Evolutionary conservation across 2,888 invertebrate genomes (phyloP), one percentile per base, ranked within the genome.

Genomic region (Ptilodon capucinus): DNA sequence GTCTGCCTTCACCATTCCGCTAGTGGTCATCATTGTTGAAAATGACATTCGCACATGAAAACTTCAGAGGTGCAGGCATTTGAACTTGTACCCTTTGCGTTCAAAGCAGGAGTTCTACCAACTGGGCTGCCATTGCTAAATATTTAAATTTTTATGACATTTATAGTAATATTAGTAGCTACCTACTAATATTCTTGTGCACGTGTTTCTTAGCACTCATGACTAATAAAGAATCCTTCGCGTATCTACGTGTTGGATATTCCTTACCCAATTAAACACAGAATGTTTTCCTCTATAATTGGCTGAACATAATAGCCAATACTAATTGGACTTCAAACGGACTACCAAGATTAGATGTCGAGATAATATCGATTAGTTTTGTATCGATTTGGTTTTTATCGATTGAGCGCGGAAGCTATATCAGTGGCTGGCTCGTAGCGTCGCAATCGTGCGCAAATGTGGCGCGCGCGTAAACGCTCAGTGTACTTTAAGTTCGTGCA

Each of bases 401-500:
- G 44, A 40, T 57, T 49, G 49, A 67, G 30, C 49, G 54, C 50
- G 48, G 56, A 45, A 56, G 49, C 57, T 57, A 54, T 64, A 60
- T 57, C 59, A 56, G 57, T 45, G 48, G 47, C 60, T 56, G 58
- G 57, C 51, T 40, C 54, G 44, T 34, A n/a, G n/a, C n/a, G 49
- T 30, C 34, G 38, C 46, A 64, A 66, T 65, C 74, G 66, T 66
- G 66, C 67, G 74, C 71, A 65, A 72, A 74, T 74, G 71, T 56
- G 48, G 65, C 56, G 72, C 74, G 72, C 75, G 74, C 71, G 67
- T 64, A 65, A 74, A 69, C 65, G 57, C 62, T 61, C 49, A 54
- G 58, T 64, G 66, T 74, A 74, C 73, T 74, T 74, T 65, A 74
- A 53, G 62, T 66, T 70, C 71, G 71, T 73, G 71, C 69, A 48